Evolutionary conservation across 2,797 vertebrate genomes (phyloP), one percentile per base, ranked within the genome.

Genomic region (Lophura swinhoii): DNA sequence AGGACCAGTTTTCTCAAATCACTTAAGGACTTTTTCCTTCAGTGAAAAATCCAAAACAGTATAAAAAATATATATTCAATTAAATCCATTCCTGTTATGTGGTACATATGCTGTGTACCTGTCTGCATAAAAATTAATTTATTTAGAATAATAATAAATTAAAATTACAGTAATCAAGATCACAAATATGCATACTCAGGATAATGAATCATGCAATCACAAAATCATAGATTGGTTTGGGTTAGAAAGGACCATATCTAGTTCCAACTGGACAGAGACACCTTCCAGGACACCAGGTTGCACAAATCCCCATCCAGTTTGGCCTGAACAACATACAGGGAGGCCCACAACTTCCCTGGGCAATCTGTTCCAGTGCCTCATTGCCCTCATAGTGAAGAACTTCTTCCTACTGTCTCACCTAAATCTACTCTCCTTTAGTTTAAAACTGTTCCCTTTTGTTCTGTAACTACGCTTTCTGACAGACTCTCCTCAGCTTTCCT

Each of bases 91-190:
- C 51, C 16, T 66, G 7, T 60, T 68, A 60, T 0, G 0, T 7
- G 13, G 41, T 3, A 31, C 3, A 12, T 0, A 0, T 60, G 20
- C 13, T 66, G 10, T 51, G 14, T 56, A 28, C 2, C 8, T 26
- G 6, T n/a, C 46, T 49, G 17, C 35, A 39, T 55, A 68, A 43
- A 41, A 4, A 22, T 14, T 60, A 79, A 41, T 41, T 28, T 51
- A 31, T 20, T 60, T 29, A 24, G 14, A 51, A 75, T 43, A 39
- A 67, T 31, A 60, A 24, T n/a, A 9, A 33, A 2, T 41, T 74
- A 74, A 9, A 26, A 75, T 51, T 71, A 23, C 15, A 56, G 22
- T 31, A 68, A 49, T 79, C 14, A 71, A 16, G 4, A 88, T 69
- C 64, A 56, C 22, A 64, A 20, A 24, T 64, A 33, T 5, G 56